Percentiles rank a stretch among this genome's conserved stretches.
phyloP scores from a whole-genome alignment of 2,113 vertebrate species.

The Campylorhamphus procurvoides region DNA sequence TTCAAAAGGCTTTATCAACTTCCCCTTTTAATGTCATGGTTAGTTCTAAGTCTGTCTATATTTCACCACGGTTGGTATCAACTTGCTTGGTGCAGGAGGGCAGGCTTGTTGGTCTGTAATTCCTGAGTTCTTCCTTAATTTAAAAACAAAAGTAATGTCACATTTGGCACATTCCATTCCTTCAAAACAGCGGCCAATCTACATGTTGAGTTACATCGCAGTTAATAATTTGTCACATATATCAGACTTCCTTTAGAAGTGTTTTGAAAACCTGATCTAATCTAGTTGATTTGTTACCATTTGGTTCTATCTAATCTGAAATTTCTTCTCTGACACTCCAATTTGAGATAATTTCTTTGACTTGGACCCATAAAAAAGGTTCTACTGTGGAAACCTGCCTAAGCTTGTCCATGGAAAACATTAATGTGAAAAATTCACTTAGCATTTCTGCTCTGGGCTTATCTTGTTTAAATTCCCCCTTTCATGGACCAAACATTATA shows the following conservation, averaged over 20 bases:
- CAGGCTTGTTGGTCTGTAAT: background rate
- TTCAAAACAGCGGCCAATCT: background rate
- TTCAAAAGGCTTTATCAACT: background rate
- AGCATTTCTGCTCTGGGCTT: constrained; percentile 44
- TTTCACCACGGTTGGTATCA: background rate
- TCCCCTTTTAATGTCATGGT: background rate
- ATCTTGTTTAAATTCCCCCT: constrained; percentile 3
- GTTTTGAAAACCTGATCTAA: constrained; percentile 35
- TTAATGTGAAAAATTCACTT: constrained; percentile 37
- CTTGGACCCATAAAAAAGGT: background rate
- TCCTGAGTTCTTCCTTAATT: background rate
- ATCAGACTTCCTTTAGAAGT: constrained; percentile 1
- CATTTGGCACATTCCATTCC: background rate
- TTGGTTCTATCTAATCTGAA: constrained; percentile 9
- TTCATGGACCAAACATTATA: constrained; percentile 14
- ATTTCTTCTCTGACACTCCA: constrained; percentile 19
- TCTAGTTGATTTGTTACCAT: constrained; percentile 34
- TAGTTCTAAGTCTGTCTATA: background rate
- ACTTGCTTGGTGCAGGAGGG: background rate
- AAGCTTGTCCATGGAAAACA: constrained; percentile 10
- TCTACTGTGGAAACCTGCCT: constrained; percentile 11
- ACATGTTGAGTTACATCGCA: rapidly evolving
- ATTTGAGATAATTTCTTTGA: background rate
- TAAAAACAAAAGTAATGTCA: background rate
- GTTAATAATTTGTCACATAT: constrained; percentile 35